These are phyloP conservation scores for Drosophila nasuta DNA, from an alignment of 1,140 invertebrate genomes.

Conservation along the genomic window DNA sequence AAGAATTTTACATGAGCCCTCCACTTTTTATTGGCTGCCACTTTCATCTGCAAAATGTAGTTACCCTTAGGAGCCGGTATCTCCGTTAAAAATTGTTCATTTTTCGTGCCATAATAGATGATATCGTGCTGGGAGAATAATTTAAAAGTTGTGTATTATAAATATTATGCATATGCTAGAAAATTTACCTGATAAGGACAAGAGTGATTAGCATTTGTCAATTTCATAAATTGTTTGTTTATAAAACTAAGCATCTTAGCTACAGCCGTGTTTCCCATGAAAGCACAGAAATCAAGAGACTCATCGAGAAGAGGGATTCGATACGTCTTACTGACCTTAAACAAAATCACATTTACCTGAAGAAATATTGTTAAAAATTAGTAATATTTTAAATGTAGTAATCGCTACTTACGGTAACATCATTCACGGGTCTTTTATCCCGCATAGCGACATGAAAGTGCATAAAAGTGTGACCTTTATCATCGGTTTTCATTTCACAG, in stretches of 20 bases:
- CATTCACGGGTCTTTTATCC: conserved; percentile 45
- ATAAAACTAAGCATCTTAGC: background rate
- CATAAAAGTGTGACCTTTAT: conserved; percentile 25
- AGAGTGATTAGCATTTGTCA: conserved; percentile 23
- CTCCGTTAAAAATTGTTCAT: background rate
- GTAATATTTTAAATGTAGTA: background rate
- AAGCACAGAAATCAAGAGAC: conserved; percentile 49
- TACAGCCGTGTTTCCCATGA: background rate
- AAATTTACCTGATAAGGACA: conserved; percentile 24
- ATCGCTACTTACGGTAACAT: conserved; percentile 45
- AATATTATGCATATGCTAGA: too few relatives aligned
- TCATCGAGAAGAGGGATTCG: conserved; percentile 54
- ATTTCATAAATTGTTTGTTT: background rate
- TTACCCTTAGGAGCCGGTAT: conserved; percentile 51
- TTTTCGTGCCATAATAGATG: conserved; percentile 22
- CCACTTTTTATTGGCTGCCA: conserved; percentile 36
- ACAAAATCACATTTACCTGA: conserved; percentile 22
- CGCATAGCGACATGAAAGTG: conserved; percentile 32
- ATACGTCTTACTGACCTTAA: conserved; percentile 19
- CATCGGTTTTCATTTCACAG: conserved; percentile 37
- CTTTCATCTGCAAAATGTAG: conserved; percentile 40
- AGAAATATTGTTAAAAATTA: background rate
- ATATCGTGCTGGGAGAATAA: conserved; percentile 40
- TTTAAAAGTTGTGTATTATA: background rate
- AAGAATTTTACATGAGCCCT: conserved; percentile 27